Base-by-base conservation (phyloP, 2,113 vertebrate genomes). In the Aldabrachelys gigantea region DNA sequence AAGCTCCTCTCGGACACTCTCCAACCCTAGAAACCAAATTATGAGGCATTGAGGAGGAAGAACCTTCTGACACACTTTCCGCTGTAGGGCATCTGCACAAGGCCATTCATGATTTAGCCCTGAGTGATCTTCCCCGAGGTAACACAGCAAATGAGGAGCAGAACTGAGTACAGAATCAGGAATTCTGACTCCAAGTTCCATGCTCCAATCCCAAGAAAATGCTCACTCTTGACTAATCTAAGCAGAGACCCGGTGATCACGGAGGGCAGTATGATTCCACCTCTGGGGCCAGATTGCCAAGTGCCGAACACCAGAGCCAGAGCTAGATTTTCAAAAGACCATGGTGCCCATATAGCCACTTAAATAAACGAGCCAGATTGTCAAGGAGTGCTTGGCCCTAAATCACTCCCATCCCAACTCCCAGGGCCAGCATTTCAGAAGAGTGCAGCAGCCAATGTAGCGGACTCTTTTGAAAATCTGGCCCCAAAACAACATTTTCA, bases 281-380 rank as follows among this genome's bases (percentile, higher is more conserved):
- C 6, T 35, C 69, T 2, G 0, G 6, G 54, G 49, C 38, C 44
- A 21, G 10, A 6, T 22, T 49, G 1, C 25, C 65, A 50, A 44
- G 29, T 0, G 2, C 80, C 5, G 0, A 0, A 1, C 0, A 38
- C 5, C 57, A 29, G 11, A 59, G 27, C 12, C 27, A 12, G 57
- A 59, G 27, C 57, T 59, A 50, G 8, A 1, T 4, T 31, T 17
- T 54, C 38, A 35, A 75, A 44, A 5, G 22, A 4, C 35, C 11
- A 0, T 0, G 56, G 5, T 16, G 38, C 8, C 54, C 62, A 65
- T n/a, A 1, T 1, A 54, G 1, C 0, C 76, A 10, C 17, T 82
- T 44, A 4, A 2, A 1, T 12, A 14, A 31, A 87, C 56, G 4
- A 65, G 1, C 0, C 22, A 22, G 0, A 1, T 3, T 79, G 81